A percentile compares a stretch with the other conserved stretches of the same genome.
These are phyloP conservation scores for Anthonomus grandis DNA, from an alignment of 1,140 invertebrate species.

Conservation along the genomic window DNA sequence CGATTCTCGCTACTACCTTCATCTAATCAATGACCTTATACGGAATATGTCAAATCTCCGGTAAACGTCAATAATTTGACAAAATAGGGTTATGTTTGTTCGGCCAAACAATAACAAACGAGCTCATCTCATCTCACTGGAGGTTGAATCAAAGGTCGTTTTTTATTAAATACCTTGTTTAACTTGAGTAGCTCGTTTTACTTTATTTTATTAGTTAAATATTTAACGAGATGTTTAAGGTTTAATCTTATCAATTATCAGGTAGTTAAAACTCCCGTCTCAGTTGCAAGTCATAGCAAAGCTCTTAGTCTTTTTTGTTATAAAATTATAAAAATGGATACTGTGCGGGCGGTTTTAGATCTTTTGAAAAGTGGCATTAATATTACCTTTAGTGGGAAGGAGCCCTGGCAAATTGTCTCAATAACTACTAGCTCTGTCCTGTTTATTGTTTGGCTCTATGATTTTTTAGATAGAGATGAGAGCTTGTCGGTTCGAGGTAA, in stretches of 20 bases:
- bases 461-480: constrained; percentile 68
- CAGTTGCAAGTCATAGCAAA: background rate
- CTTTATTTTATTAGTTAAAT: background rate
- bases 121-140: too few species aligned
- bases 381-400: constrained; percentile 59
- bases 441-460: constrained; percentile 64
- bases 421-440: constrained; percentile 68
- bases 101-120: too few species aligned
- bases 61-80: too few species aligned
- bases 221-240: background rate
- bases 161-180: too few species aligned
- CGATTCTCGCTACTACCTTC: too few species aligned
- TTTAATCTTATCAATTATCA: background rate
- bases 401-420: constrained; percentile 70
- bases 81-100: too few species aligned
- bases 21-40: too few species aligned
- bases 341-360: constrained; percentile 26
- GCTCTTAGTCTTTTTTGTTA: background rate
- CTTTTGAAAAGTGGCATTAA: constrained; percentile 52
- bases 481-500: too few species aligned
- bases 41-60: too few species aligned
- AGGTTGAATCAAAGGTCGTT: too few species aligned
- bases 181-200: too few species aligned
- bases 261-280: background rate
- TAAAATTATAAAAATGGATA: constrained; percentile 25